Evolutionary conservation across 2,797 vertebrate genomes (phyloP).

Genomic region (Diceros bicornis): DNA sequence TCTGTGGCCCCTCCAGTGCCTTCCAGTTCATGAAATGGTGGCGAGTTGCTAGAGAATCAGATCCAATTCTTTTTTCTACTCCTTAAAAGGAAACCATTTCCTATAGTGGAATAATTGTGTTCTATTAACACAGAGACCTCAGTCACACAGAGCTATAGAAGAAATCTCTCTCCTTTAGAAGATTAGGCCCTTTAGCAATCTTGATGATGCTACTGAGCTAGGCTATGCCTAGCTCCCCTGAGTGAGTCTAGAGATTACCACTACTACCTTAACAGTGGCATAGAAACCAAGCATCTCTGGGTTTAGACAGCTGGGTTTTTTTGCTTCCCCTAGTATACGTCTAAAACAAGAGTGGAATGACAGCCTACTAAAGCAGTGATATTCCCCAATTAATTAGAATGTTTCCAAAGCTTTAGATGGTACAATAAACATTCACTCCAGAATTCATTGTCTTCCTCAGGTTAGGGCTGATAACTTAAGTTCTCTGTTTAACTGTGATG

Average conservation of each 20-base stretch:
- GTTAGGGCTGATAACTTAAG: slow-evolving; percentile 46
- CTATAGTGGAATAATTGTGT: neutral
- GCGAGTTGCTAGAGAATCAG: neutral
- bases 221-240: neutral
- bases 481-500: neutral
- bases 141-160: neutral
- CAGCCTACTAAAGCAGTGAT: slow-evolving; percentile 66
- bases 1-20: neutral
- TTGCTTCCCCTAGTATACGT: slow-evolving; percentile 21
- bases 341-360: neutral
- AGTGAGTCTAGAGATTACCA: neutral
- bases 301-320: neutral
- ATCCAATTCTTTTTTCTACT: neutral
- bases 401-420: slow-evolving; percentile 60
- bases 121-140: neutral
- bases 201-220: neutral
- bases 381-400: slow-evolving; percentile 57
- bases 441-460: slow-evolving; percentile 59
- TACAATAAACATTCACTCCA: slow-evolving; percentile 59
- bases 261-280: neutral
- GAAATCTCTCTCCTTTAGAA: neutral
- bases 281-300: neutral
- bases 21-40: neutral
- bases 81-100: neutral
- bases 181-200: neutral